Conservation (phyloP, 2,113 vertebrate species). For the Dolichallabes microphthalmus region DNA sequence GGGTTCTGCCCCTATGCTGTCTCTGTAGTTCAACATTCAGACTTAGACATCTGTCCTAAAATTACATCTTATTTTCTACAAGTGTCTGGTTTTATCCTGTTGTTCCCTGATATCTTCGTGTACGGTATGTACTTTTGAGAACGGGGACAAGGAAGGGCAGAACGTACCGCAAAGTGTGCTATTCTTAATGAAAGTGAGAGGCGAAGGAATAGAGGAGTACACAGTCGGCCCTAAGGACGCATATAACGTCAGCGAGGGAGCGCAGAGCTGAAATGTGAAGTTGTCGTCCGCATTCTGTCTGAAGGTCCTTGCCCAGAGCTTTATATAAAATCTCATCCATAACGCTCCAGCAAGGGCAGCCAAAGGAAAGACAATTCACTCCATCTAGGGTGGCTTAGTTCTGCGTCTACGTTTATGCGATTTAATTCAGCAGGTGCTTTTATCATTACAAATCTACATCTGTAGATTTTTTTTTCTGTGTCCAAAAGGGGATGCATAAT, state of each 20-base stretch:
- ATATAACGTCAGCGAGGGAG: not conserved
- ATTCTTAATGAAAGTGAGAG: constrained; percentile 1
- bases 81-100: not conserved
- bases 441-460: not conserved
- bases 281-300: not conserved
- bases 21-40: not conserved
- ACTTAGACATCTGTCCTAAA: constrained; percentile 22
- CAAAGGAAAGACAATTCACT: not conserved
- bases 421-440: not conserved
- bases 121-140: not conserved
- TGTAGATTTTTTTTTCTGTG: not conserved
- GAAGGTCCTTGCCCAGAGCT: constrained; percentile 29
- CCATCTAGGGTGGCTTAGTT: not conserved
- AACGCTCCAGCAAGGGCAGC: not conserved
- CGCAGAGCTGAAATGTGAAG: constrained; percentile 1
- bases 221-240: not conserved
- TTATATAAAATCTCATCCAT: not conserved
- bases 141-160: not conserved
- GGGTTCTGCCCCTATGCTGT: constrained; percentile 6
- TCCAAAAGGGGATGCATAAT: not conserved
- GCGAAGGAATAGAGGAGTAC: not conserved
- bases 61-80: not conserved
- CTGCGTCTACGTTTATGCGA: not conserved
- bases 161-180: not conserved
- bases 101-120: not conserved